These are phyloP conservation scores for Turritopsis dohrnii DNA, from an alignment of 30 jellyfish, hydroid and myxozoan genomes.

Conservation along the genomic window DNA sequence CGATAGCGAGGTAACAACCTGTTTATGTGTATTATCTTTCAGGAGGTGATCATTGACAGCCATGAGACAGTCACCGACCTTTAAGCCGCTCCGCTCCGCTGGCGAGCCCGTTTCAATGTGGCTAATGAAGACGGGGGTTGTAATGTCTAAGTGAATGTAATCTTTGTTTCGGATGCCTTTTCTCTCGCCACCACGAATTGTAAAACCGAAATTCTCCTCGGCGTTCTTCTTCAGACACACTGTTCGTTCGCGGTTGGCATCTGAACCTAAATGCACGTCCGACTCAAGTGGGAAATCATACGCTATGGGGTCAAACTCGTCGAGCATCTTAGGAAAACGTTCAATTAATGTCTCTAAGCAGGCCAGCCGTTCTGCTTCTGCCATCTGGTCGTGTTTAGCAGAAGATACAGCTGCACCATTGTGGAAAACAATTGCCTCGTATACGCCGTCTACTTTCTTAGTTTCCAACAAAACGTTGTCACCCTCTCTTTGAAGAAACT, in stretches of 20 bases:
- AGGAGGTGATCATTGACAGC: slow-evolving; percentile 34
- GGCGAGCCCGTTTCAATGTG: slow-evolving; percentile 21
- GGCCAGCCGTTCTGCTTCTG: slow-evolving; percentile 12
- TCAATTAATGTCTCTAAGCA: neutral
- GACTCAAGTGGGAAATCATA: slow-evolving; percentile 1
- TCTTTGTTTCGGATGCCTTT: slow-evolving; percentile 33
- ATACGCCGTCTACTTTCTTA: neutral
- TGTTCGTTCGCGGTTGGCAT: neutral
- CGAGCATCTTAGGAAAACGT: slow-evolving; percentile 2
- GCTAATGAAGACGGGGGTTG: slow-evolving; percentile 26
- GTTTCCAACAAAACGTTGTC: slow-evolving; percentile 11
- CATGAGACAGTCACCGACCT: slow-evolving; percentile 22
- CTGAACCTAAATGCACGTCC: slow-evolving; percentile 12
- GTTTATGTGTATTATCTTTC: slow-evolving; percentile 14
- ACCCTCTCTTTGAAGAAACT: neutral
- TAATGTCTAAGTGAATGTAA: slow-evolving; percentile 17
- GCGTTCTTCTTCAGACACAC: slow-evolving; percentile 15
- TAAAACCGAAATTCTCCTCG: slow-evolving; percentile 21
- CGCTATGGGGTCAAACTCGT: neutral
- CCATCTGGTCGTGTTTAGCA: neutral
- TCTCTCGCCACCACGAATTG: slow-evolving; percentile 40
- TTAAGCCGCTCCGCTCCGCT: slow-evolving; percentile 26
- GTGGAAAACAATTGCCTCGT: slow-evolving; percentile 16
- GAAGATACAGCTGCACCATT: neutral
- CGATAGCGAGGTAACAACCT: slow-evolving; percentile 11